A percentile compares a stretch with the other conserved stretches of the same genome.
Evolutionary conservation across 2,888 invertebrate genomes (phyloP).

Genomic region (Pyrgus malvae): DNA sequence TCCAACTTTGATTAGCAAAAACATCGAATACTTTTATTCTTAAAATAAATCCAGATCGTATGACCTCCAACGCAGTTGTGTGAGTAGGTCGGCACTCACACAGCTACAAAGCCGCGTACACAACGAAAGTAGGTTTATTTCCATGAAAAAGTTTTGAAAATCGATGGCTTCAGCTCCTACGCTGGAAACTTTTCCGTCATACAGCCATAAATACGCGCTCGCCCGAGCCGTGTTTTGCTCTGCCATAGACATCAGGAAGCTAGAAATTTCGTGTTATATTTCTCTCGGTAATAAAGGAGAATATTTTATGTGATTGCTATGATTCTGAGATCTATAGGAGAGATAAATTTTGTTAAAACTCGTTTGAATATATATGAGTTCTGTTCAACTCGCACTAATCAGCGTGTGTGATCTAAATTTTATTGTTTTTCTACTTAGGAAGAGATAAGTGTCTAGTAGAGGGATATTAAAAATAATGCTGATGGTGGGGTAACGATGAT

Average conservation of each 20-base stretch:
- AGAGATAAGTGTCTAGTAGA: no score
- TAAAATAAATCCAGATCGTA: conserved; percentile 47
- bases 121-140: conserved; percentile 81
- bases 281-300: no score
- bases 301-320: no score
- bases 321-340: no score
- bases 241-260: conserved; percentile 51
- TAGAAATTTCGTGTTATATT: conserved; percentile 58
- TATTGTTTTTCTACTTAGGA: no score
- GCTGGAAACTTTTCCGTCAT: conserved; percentile 77
- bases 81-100: conserved; percentile 58
- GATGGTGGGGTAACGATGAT: no score
- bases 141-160: conserved; percentile 83
- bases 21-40: background rate
- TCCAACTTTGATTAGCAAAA: no score
- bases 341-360: no score
- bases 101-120: conserved; percentile 53
- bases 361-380: no score
- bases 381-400: no score
- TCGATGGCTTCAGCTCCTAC: conserved; percentile 81
- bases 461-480: no score
- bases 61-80: conserved; percentile 63
- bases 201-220: conserved; percentile 76
- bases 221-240: conserved; percentile 69
- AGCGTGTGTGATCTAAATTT: no score